Conservation (phyloP, 1,140 invertebrate species). For the Drosophila nasuta region DNA sequence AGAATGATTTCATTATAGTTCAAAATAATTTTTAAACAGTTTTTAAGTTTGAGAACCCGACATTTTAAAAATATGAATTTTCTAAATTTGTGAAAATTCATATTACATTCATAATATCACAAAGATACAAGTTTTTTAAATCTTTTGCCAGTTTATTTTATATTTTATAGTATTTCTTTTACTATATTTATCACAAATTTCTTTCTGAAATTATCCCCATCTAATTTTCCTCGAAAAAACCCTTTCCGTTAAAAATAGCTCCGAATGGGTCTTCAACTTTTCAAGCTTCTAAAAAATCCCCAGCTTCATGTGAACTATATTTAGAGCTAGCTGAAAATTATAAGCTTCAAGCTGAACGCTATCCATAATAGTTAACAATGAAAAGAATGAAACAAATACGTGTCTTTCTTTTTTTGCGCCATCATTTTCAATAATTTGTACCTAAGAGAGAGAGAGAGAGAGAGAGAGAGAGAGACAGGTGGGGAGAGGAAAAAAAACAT, state of each 20-base stretch:
- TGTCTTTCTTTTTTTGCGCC: constrained; percentile 58
- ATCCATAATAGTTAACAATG: constrained; percentile 15
- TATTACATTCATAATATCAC: too few species aligned
- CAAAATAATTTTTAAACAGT: too few species aligned
- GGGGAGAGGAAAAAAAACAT: constrained; percentile 34
- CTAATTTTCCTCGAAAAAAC: too few species aligned
- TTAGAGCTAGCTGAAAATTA: constrained; percentile 17
- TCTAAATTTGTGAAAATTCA: too few species aligned
- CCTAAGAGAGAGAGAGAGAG: constrained; percentile 13
- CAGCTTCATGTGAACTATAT: neutral
- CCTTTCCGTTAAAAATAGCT: neutral
- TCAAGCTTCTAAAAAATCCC: neutral
- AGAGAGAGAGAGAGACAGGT: constrained; percentile 4
- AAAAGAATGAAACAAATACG: neutral
- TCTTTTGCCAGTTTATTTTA: too few species aligned
- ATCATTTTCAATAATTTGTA: constrained; percentile 83
- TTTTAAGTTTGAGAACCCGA: too few species aligned
- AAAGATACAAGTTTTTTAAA: too few species aligned
- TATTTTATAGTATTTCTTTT: too few species aligned
- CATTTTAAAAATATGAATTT: neutral
- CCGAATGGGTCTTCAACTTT: neutral
- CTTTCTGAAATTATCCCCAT: too few species aligned
- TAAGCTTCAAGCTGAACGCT: constrained; percentile 1
- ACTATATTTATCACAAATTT: too few species aligned
- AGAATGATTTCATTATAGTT: too few species aligned